Evolutionary conservation across 2,888 invertebrate genomes (phyloP).

Genomic region (Thera obeliscata): DNA sequence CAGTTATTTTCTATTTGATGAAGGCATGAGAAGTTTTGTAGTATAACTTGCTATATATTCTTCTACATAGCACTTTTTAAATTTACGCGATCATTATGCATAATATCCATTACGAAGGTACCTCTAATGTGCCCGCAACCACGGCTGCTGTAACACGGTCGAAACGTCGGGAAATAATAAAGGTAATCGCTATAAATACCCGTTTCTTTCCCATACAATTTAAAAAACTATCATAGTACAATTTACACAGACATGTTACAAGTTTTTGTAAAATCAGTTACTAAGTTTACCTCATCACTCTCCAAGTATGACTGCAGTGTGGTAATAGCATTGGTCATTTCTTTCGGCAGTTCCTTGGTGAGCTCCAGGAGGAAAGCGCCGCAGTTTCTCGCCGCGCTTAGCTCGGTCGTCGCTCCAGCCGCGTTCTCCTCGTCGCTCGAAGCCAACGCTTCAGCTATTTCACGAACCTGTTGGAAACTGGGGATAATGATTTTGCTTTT

Average conservation of each 20-base stretch:
- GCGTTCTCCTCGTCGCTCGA: conserved; percentile 77
- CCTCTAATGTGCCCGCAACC: too few species aligned
- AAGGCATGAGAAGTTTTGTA: too few species aligned
- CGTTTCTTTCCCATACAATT: too few species aligned
- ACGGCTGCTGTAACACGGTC: too few species aligned
- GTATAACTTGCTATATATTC: too few species aligned
- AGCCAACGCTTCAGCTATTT: conserved; percentile 88
- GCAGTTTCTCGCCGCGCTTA: conserved; percentile 73
- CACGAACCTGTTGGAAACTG: conserved; percentile 73
- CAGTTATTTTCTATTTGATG: too few species aligned
- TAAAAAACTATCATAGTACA: too few species aligned
- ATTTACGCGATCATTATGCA: too few species aligned
- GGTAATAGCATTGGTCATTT: conserved; percentile 85
- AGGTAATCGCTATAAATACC: too few species aligned
- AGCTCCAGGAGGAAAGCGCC: conserved; percentile 87
- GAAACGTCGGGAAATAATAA: too few species aligned
- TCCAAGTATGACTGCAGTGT: conserved; percentile 86
- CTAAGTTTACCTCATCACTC: conserved; percentile 76
- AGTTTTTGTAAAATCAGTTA: neutral
- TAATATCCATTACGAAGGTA: too few species aligned
- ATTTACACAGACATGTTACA: neutral
- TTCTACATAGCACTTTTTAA: too few species aligned
- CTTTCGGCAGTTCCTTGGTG: conserved; percentile 85
- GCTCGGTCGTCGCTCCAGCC: conserved; percentile 65
- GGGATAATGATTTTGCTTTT: neutral